phyloP scores from a whole-genome alignment of 2,797 vertebrate species.

The Cygnus olor region DNA sequence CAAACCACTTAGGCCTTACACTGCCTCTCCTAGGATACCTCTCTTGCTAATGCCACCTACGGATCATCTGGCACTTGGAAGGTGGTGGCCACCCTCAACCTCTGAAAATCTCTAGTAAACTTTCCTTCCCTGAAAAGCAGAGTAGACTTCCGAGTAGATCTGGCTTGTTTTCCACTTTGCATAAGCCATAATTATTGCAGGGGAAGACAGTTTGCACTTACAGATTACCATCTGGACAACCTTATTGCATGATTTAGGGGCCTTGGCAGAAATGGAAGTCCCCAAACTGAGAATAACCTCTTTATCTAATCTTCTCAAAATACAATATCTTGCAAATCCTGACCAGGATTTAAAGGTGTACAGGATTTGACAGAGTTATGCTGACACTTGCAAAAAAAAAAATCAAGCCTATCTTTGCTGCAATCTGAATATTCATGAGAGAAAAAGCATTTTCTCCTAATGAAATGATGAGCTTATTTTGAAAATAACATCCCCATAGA shows the following conservation, averaged over 20 bases:
- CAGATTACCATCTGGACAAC: not conserved
- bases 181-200: not conserved
- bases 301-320: not conserved
- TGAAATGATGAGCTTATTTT: conserved; percentile 10
- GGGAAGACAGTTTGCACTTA: not conserved
- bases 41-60: not conserved
- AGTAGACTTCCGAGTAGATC: not conserved
- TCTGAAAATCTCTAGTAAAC: not conserved
- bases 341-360: not conserved
- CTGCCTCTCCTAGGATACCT: not conserved
- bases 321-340: not conserved
- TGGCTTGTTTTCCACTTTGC: not conserved
- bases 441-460: not conserved
- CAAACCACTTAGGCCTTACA: not conserved
- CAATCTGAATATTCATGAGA: not conserved
- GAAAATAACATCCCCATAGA: not conserved
- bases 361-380: not conserved
- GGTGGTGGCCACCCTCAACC: not conserved
- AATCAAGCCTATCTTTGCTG: not conserved
- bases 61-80: not conserved
- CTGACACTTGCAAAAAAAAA: not conserved
- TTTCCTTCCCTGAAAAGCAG: not conserved
- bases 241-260: not conserved
- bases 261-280: not conserved
- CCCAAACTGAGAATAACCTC: not conserved